Percentiles rank a stretch among this genome's conserved stretches.
phyloP scores from a whole-genome alignment of 2,888 invertebrate genomes.

The Odontomyia ornata region DNA sequence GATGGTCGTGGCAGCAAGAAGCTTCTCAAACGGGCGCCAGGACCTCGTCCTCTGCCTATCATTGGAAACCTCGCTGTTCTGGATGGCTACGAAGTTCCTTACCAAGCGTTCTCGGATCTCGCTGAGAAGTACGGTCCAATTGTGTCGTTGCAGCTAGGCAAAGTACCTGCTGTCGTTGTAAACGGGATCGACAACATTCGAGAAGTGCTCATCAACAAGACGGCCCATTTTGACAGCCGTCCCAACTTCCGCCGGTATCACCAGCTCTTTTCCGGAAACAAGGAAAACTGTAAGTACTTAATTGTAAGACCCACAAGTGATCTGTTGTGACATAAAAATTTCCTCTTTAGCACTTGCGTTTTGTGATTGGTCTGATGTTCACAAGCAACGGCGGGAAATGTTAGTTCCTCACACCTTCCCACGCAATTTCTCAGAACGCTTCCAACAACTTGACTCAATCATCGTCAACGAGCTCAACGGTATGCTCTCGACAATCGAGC shows the following conservation, averaged over 20 bases:
- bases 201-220: slow-evolving; percentile 68
- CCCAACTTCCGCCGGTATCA: slow-evolving; percentile 72
- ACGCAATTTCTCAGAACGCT: slow-evolving; percentile 67
- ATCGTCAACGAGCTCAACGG: slow-evolving; percentile 63
- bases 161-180: slow-evolving; percentile 68
- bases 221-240: slow-evolving; percentile 71
- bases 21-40: slow-evolving; percentile 63
- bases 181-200: slow-evolving; percentile 69
- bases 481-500: slow-evolving; percentile 57
- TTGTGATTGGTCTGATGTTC: slow-evolving; percentile 74
- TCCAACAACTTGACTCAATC: slow-evolving; percentile 66
- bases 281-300: slow-evolving; percentile 72
- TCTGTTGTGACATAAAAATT: slow-evolving; percentile 1
- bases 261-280: slow-evolving; percentile 71
- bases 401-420: slow-evolving; percentile 70
- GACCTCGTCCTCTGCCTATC: slow-evolving; percentile 67
- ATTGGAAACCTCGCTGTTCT: slow-evolving; percentile 69
- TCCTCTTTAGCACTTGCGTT: slow-evolving; percentile 70
- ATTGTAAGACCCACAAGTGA: neutral
- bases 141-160: slow-evolving; percentile 67
- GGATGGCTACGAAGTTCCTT: slow-evolving; percentile 69
- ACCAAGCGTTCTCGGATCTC: slow-evolving; percentile 68
- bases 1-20: slow-evolving; percentile 34
- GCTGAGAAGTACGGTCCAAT: slow-evolving; percentile 67
- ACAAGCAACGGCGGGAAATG: slow-evolving; percentile 70